These are phyloP conservation scores for Cephonodes hylas DNA, from an alignment of 2,888 invertebrate genomes.

Conservation along the genomic window DNA sequence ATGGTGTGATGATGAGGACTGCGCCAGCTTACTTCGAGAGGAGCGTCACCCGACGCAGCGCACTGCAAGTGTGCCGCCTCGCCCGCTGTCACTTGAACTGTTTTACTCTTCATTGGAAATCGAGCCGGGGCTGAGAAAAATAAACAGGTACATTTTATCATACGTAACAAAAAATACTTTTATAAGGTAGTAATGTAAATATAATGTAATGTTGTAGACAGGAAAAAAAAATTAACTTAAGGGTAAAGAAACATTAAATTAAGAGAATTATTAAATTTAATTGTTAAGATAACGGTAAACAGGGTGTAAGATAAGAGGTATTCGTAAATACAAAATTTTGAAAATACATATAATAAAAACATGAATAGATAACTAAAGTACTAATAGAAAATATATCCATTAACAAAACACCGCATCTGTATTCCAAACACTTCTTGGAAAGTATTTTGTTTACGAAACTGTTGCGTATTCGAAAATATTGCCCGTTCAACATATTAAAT, in stretches of 20 bases:
- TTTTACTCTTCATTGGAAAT: constrained; percentile 90
- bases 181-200: no score
- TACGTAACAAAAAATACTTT: not conserved
- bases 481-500: not conserved
- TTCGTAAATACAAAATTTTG: no score
- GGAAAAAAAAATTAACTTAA: no score
- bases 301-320: no score
- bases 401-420: no score
- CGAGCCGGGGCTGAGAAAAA: constrained; percentile 87
- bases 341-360: no score
- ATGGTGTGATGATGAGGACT: constrained; percentile 86
- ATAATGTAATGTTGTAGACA: no score
- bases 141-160: not conserved
- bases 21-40: constrained; percentile 92
- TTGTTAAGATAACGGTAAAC: no score
- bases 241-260: no score
- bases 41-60: constrained; percentile 93
- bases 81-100: constrained; percentile 90
- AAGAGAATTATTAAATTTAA: no score
- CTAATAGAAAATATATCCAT: no score
- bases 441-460: not conserved
- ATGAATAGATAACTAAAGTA: no score
- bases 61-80: constrained; percentile 92
- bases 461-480: not conserved
- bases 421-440: not conserved